Evolutionary conservation across 2,888 invertebrate species (phyloP).

Genomic region (Spilarctia lutea): DNA sequence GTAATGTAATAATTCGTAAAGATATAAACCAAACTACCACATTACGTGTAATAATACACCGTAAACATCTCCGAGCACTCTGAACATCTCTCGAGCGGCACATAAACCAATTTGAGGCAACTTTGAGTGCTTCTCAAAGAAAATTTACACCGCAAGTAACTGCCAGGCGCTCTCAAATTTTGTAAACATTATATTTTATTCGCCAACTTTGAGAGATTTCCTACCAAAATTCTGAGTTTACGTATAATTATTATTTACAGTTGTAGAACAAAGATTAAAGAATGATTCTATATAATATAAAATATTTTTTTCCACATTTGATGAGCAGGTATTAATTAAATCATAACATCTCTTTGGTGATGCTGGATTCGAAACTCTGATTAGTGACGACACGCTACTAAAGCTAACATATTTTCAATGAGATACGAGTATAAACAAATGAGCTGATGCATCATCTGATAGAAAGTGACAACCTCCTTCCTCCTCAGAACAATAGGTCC

Average conservation of each 20-base stretch:
- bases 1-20: not conserved
- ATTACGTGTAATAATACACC: not conserved
- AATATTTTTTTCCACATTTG: too few species aligned
- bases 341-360: not conserved
- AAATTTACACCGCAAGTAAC: slow-evolving; percentile 15
- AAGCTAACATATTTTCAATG: too few species aligned
- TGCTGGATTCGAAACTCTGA: too few species aligned
- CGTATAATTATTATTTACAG: not conserved
- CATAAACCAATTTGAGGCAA: slow-evolving; percentile 10
- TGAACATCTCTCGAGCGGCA: slow-evolving; percentile 1
- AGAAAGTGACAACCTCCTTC: too few species aligned
- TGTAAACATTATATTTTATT: slow-evolving; percentile 7
- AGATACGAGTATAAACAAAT: too few species aligned
- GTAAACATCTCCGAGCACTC: not conserved
- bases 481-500: too few species aligned
- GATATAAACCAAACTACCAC: not conserved
- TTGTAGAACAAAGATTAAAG: not conserved
- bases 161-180: not conserved
- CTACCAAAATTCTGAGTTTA: not conserved
- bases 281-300: not conserved
- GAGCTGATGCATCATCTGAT: too few species aligned
- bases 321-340: not conserved
- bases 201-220: slow-evolving; percentile 5
- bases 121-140: slow-evolving; percentile 12
- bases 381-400: too few species aligned